Evolutionary conservation across 2,888 invertebrate species (phyloP).

Genomic region (Orthosia cruda): DNA sequence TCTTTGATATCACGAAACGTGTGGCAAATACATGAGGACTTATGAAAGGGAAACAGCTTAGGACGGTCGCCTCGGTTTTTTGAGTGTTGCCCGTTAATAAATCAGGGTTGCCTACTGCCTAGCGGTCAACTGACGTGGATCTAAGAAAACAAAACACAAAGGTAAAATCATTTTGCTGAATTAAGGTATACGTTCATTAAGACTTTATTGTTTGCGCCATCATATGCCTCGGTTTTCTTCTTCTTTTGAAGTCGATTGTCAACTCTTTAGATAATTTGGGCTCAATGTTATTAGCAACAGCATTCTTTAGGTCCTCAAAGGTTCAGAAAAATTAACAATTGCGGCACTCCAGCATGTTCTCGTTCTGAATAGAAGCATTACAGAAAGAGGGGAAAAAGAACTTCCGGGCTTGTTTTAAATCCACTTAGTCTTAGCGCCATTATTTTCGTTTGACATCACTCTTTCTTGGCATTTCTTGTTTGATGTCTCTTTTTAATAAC

Average conservation of each 20-base stretch:
- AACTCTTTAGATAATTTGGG: not conserved
- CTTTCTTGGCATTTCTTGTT: not conserved
- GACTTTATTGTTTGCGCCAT: too few relatives aligned
- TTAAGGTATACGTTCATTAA: not conserved
- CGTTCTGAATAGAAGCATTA: not conserved
- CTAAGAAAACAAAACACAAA: conserved; percentile 30
- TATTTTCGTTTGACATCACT: not conserved
- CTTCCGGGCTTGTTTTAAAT: too few relatives aligned
- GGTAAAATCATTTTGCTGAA: not conserved
- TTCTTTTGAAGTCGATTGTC: not conserved
- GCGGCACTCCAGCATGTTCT: not conserved
- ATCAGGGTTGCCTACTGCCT: conserved; percentile 78
- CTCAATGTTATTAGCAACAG: too few relatives aligned
- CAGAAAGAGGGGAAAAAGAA: too few relatives aligned
- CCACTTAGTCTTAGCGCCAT: too few relatives aligned
- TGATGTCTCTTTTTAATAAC: not conserved
- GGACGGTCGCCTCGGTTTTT: conserved; percentile 78
- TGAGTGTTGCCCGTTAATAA: conserved; percentile 77
- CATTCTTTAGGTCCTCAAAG: not conserved
- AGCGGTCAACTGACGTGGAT: conserved; percentile 68
- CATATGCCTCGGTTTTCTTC: too few relatives aligned
- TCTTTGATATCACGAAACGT: conserved; percentile 73
- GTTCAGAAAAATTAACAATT: not conserved
- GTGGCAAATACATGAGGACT: conserved; percentile 71
- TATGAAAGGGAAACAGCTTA: conserved; percentile 77